A percentile compares a stretch with the other conserved stretches of the same genome.
These are phyloP conservation scores for Drosophila melanocephala DNA, from an alignment of 2,888 invertebrate species.

Conservation along the genomic window DNA sequence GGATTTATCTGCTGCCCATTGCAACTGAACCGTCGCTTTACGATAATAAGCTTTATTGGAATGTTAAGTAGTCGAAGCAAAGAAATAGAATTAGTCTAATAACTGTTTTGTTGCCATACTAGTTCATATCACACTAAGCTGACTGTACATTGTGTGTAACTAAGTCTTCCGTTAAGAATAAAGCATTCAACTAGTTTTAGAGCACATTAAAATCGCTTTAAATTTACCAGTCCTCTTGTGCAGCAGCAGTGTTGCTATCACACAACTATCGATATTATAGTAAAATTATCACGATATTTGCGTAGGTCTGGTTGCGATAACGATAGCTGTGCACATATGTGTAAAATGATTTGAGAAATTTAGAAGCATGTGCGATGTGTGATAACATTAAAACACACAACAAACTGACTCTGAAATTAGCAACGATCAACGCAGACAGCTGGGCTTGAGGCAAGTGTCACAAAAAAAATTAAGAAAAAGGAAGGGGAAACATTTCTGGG, in stretches of 20 bases:
- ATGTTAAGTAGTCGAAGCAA: constrained; percentile 25
- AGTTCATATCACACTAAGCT: constrained; percentile 50
- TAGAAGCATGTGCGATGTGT: constrained; percentile 47
- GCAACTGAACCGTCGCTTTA: constrained; percentile 90
- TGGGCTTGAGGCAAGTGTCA: constrained; percentile 43
- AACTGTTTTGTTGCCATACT: constrained; percentile 60
- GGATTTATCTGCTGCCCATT: constrained; percentile 91
- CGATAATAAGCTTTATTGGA: constrained; percentile 88
- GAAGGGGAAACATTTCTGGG: background rate
- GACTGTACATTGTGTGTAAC: constrained; percentile 35
- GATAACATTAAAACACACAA: constrained; percentile 60
- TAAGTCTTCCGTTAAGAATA: constrained; percentile 60
- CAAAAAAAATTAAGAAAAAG: background rate
- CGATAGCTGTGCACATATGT: constrained; percentile 20
- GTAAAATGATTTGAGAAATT: constrained; percentile 48
- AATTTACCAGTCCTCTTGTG: constrained; percentile 8
- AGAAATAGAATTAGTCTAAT: background rate
- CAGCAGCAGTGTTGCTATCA: background rate
- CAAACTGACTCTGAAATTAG: constrained; percentile 40
- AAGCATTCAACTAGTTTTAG: constrained; percentile 24
- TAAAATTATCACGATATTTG: background rate
- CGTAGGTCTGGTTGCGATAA: constrained; percentile 30
- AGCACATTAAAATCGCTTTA: background rate
- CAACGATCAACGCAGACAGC: constrained; percentile 23
- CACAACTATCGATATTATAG: constrained; percentile 23